Evolutionary conservation across 1,140 invertebrate genomes (phyloP), one percentile per base, ranked within the genome.

Genomic region (Danaus melanippus): DNA sequence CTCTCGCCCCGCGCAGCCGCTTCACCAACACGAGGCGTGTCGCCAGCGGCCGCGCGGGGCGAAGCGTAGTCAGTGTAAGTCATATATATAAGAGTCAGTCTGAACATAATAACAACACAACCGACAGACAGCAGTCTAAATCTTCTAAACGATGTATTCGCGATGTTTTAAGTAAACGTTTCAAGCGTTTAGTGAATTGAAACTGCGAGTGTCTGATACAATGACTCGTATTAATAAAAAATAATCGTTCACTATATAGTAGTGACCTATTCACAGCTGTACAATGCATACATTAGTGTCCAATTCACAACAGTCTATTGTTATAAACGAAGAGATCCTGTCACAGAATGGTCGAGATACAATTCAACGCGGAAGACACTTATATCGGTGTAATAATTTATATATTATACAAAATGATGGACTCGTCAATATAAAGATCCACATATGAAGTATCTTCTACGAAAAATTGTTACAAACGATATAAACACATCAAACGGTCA

Each of bases 181-280:
- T 55, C 45, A 60, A 43, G 17, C 15, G 21, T 47, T 40, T 45
- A 40, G 44, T 12, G 41, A 50, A 21, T 39, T 10, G 58, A 42
- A 48, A 47, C 39, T 42, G 32, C 48, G 15, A 10, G 15, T 44
- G 10, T 21, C 43, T 46, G 49, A 32, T 62, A 52, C 50, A 59
- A 51, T 57, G 53, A 59, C 60, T 56, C 46, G 51, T 32, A 32
- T 32, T 43, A 21, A 52, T 41, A 17, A 50, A 51, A 69, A 63
- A 15, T 15, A 15, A 1, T 15, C 15, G 15, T 15, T 74, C 53
- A 78, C 21, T 32, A 32, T 32, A 32, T 32, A 32, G 2, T 32
- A 32, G 21, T 32, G 65, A 73, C 63, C 70, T 83, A 83, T 76
- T 78, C 77, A 83, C 77, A 80, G 73, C 76, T 79, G 73, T 64